Conservation (phyloP, 2,888 invertebrate genomes). For the Caenorhabditis uteleia region DNA sequence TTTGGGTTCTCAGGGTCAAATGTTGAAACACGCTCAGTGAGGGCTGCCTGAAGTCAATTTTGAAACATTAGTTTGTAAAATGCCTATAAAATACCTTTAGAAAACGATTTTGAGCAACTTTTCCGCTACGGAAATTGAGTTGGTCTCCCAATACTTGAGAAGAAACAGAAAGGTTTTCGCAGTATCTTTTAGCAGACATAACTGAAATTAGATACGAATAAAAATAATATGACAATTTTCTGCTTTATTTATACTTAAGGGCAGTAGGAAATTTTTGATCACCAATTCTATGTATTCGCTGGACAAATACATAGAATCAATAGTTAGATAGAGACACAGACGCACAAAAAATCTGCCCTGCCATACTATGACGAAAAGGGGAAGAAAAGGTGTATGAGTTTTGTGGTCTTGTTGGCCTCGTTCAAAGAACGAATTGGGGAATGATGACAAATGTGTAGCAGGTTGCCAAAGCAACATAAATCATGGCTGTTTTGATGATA, state of each 20-base stretch:
- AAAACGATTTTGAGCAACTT: slow-evolving; percentile 46
- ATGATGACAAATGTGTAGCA: no score
- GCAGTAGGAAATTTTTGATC: background rate
- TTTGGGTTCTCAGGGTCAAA: slow-evolving; percentile 26
- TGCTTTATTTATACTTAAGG: background rate
- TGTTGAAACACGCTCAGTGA: slow-evolving; percentile 40
- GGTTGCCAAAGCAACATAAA: no score
- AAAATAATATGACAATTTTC: no score
- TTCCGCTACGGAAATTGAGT: slow-evolving; percentile 38
- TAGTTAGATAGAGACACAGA: background rate
- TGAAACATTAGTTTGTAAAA: background rate
- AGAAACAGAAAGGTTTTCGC: slow-evolving; percentile 4
- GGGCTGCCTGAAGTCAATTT: slow-evolving; percentile 31
- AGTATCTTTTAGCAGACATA: no score
- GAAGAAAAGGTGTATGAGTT: no score
- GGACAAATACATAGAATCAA: background rate
- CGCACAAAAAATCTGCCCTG: no score
- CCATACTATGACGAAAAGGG: no score
- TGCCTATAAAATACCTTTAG: slow-evolving; percentile 26
- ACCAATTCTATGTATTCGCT: no score
- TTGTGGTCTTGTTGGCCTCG: no score
- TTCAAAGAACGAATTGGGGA: no score
- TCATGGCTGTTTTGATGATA: no score
- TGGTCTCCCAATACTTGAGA: slow-evolving; percentile 41
- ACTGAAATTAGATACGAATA: no score